A percentile compares a stretch with the other conserved stretches of the same genome.
Conservation (phyloP, 2,888 invertebrate genomes). For the Tanypteryx hageni region DNA sequence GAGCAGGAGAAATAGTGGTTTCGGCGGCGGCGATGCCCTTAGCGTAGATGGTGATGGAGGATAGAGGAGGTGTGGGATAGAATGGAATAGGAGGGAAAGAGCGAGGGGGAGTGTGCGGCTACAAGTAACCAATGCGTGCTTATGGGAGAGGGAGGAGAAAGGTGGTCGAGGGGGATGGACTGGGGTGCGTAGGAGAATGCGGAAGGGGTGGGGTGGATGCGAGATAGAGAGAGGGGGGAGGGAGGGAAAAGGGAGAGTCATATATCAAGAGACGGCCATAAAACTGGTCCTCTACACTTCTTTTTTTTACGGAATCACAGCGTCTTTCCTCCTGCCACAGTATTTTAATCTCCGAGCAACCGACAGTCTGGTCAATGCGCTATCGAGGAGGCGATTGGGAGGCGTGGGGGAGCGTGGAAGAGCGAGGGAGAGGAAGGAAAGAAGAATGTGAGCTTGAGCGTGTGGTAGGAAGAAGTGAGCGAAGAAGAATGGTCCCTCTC, state of each 20-base stretch:
- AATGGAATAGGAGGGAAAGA: neutral
- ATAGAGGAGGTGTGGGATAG: neutral
- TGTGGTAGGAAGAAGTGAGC: neutral
- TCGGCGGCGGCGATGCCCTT: neutral
- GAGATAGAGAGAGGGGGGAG: neutral
- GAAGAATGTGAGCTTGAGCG: neutral
- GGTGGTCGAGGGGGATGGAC: neutral
- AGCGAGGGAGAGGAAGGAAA: neutral
- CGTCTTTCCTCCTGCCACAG: slow-evolving; percentile 31
- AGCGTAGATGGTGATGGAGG: slow-evolving; percentile 30
- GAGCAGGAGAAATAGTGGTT: neutral
- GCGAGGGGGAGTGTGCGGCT: neutral
- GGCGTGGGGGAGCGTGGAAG: neutral
- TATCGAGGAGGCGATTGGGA: slow-evolving; percentile 3
- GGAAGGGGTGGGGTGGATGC: neutral
- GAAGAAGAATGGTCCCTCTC: neutral
- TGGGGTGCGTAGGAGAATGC: slow-evolving; percentile 33
- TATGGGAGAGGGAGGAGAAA: too few species aligned
- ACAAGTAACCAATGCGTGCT: neutral
- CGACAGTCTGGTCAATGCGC: slow-evolving; percentile 46
- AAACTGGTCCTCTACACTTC: slow-evolving; percentile 50
- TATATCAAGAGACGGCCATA: slow-evolving; percentile 57
- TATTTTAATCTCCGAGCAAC: slow-evolving; percentile 46
- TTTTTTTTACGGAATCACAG: slow-evolving; percentile 55
- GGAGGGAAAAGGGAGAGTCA: neutral